Evolutionary conservation across 2,113 vertebrate species (phyloP).

Genomic region (Laticauda laticaudata): DNA sequence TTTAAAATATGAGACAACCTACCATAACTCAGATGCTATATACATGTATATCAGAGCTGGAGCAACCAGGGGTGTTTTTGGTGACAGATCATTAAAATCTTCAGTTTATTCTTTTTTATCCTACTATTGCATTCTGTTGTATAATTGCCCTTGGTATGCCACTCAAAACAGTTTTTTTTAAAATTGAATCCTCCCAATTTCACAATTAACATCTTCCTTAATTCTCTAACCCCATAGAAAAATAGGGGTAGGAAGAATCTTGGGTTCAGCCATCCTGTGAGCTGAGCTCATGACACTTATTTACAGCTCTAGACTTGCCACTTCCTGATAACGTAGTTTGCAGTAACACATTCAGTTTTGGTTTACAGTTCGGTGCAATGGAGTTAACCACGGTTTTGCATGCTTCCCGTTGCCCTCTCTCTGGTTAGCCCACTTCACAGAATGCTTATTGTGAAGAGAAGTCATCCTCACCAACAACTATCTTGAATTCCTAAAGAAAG

Average conservation of each 20-base stretch:
- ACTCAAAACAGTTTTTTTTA: neutral
- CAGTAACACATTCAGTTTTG: neutral
- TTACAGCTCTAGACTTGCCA: neutral
- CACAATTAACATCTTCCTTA: neutral
- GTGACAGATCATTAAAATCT: neutral
- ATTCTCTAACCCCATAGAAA: neutral
- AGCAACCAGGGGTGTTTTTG: neutral
- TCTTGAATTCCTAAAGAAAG: neutral
- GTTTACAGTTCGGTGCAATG: neutral
- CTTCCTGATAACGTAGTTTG: neutral
- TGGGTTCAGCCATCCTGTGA: neutral
- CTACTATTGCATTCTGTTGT: neutral
- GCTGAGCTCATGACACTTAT: neutral
- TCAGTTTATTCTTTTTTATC: neutral
- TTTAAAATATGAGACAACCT: neutral
- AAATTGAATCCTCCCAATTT: neutral
- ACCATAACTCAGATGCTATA: neutral
- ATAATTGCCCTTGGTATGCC: neutral
- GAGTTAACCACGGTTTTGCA: neutral
- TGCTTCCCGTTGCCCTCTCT: neutral
- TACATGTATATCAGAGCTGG: neutral
- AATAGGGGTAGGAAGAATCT: neutral
- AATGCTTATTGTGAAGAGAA: neutral
- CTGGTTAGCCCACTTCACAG: neutral
- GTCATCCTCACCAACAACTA: neutral